These are phyloP conservation scores for Hemibagrus wyckioides DNA, from an alignment of 2,113 vertebrate species.

Conservation along the genomic window DNA sequence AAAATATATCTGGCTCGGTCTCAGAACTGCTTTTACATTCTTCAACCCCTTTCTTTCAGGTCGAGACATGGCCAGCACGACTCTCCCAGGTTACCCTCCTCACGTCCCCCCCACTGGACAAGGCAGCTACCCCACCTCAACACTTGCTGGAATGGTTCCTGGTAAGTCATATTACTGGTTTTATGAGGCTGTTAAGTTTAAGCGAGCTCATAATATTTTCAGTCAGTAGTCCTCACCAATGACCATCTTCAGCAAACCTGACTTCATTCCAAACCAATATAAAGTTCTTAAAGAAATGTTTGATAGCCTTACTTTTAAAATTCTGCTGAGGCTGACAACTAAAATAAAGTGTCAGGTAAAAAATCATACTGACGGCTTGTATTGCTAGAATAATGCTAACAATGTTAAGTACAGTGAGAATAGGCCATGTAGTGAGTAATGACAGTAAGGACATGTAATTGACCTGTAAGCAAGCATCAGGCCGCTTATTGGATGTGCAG, in stretches of 20 bases:
- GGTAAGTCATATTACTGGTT: constrained; percentile 74
- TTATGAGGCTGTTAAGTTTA: constrained; percentile 62
- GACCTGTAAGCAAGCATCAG: constrained; percentile 54
- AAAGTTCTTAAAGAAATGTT: constrained; percentile 37
- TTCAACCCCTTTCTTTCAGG: constrained; percentile 69
- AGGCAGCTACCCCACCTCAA: constrained; percentile 90
- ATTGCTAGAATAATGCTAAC: constrained; percentile 5
- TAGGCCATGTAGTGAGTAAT: constrained; percentile 14
- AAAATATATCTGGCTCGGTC: not conserved
- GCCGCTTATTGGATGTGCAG: constrained; percentile 65
- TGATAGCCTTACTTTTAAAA: constrained; percentile 29
- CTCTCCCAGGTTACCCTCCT: constrained; percentile 88
- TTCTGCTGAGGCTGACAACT: not conserved
- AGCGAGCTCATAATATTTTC: constrained; percentile 56
- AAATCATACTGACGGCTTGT: not conserved
- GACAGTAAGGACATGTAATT: constrained; percentile 41
- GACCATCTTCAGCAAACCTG: constrained; percentile 50
- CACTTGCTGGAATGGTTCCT: constrained; percentile 92
- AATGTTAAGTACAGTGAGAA: constrained; percentile 31
- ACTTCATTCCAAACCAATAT: constrained; percentile 50
- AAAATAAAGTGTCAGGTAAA: constrained; percentile 21
- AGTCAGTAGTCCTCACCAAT: constrained; percentile 51
- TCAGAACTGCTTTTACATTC: constrained; percentile 34
- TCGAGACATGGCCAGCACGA: constrained; percentile 90
- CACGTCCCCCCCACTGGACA: constrained; percentile 90